Conservation (phyloP, 2,888 invertebrate genomes). For the Neelides folsomi region DNA sequence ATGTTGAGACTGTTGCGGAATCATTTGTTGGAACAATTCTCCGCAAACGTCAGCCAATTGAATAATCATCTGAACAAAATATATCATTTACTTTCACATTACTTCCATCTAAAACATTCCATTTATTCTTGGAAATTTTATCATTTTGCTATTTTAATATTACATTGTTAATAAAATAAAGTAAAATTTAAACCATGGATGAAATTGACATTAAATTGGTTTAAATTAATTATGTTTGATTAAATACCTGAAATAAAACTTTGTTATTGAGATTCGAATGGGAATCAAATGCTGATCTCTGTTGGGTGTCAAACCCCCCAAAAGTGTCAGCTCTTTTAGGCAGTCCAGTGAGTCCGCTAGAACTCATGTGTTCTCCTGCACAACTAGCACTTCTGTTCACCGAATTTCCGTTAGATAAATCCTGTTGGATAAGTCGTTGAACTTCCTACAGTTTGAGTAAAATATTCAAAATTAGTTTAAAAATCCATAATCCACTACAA, state of each 20-base stretch:
- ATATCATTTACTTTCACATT: too few relatives aligned
- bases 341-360: conserved; percentile 69
- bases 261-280: conserved; percentile 15
- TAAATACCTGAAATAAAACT: conserved; percentile 17
- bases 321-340: conserved; percentile 92
- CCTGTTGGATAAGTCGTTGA: conserved; percentile 21
- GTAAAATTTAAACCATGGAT: too few relatives aligned
- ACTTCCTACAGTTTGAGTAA: too few relatives aligned
- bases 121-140: too few relatives aligned
- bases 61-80: conserved; percentile 26
- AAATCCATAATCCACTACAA: not conserved
- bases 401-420: conserved; percentile 22
- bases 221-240: too few relatives aligned
- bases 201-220: too few relatives aligned
- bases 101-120: too few relatives aligned
- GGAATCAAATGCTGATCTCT: conserved; percentile 19
- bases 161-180: too few relatives aligned
- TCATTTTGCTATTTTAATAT: too few relatives aligned
- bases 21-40: conserved; percentile 30
- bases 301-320: conserved; percentile 68
- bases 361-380: conserved; percentile 81
- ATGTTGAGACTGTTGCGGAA: conserved; percentile 29
- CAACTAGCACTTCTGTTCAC: conserved; percentile 67
- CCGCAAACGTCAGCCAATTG: conserved; percentile 32
- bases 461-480: not conserved